A percentile compares a stretch with the other conserved stretches of the same genome.
Evolutionary conservation across 1,140 invertebrate genomes (phyloP).

Genomic region (Temnothorax longispinosus): DNA sequence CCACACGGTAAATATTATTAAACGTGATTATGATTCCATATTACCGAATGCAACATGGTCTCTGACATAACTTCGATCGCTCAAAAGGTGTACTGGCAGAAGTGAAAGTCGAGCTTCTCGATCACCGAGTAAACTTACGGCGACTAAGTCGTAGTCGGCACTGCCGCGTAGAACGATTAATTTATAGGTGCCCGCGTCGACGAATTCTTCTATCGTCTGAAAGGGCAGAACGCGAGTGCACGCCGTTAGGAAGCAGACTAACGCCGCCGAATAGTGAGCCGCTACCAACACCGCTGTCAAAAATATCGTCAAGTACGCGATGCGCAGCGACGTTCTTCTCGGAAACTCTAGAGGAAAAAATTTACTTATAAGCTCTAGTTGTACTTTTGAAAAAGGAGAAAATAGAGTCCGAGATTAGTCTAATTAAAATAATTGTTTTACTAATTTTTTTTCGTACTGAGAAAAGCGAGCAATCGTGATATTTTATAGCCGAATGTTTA

Average conservation of each 20-base stretch:
- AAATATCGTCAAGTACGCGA: constrained; percentile 64
- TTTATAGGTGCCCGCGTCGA: constrained; percentile 64
- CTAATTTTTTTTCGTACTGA: no score
- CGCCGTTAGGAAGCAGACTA: constrained; percentile 55
- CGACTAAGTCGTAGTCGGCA: constrained; percentile 66
- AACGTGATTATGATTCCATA: not conserved
- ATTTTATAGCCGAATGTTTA: not conserved
- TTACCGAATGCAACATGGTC: not conserved
- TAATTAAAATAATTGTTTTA: no score
- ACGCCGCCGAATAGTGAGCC: constrained; percentile 54
- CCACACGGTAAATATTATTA: not conserved
- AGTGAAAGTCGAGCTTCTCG: constrained; percentile 22
- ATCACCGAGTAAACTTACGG: constrained; percentile 55
- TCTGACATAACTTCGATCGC: not conserved
- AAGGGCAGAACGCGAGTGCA: constrained; percentile 60
- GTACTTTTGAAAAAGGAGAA: not conserved
- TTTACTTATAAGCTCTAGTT: not conserved
- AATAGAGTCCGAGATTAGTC: not conserved
- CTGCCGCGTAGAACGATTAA: constrained; percentile 60
- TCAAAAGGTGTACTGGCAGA: not conserved
- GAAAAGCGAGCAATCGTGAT: not conserved
- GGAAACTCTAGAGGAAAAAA: constrained; percentile 57
- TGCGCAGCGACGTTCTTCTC: constrained; percentile 21
- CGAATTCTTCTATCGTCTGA: constrained; percentile 60
- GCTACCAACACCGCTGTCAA: constrained; percentile 23